Base-by-base conservation (phyloP, 2,888 invertebrate species). In the Lobophora halterata region DNA sequence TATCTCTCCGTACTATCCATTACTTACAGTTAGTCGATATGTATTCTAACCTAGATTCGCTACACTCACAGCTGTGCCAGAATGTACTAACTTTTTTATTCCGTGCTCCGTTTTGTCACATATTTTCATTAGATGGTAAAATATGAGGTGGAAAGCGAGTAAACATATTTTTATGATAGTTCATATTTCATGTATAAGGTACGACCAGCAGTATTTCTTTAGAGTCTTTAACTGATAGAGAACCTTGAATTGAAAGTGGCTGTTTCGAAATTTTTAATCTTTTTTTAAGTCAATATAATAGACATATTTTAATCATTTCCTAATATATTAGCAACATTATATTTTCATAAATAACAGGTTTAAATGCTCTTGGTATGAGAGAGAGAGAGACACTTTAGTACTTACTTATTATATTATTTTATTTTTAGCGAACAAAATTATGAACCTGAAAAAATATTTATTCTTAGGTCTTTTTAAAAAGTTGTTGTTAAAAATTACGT, bases 41-140 rank as follows among this genome's bases (percentile, higher is more conserved):
- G 42, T 44, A 46, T 44, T 45, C 38, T 41, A 50, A 46, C 46
- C 50, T 52, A 48, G 43, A 48, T 50, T 48, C 46, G 26, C 35
- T 44, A 51, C 45, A 50, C 43, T 53, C 55, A 23, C 34, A 35
- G 23, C 27, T 39, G 47, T 32, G 47, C 39, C 49, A 40, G 34
- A 48, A 52, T 42, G 27, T 32, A 49, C 49, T 52, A 61, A 59
- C 59, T 55, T 56, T 50, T 36, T 55, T 48, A 59, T 52, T 56
- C 56, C 49, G 52, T 45, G 44, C 28, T 35, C 49, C 58, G 52
- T 50, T 51, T 53, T 59, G 53, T 54, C 56, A 45, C 50, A 61
- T 62, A 62, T 52, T 61, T 62, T 62, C 52, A 63, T 63, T 58
- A 63, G 52, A 48, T 41, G 42, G 44, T 54, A 47, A 63, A 56